Conservation (phyloP, 2,888 invertebrate genomes). For the Hirtodrosophila duncani region DNA sequence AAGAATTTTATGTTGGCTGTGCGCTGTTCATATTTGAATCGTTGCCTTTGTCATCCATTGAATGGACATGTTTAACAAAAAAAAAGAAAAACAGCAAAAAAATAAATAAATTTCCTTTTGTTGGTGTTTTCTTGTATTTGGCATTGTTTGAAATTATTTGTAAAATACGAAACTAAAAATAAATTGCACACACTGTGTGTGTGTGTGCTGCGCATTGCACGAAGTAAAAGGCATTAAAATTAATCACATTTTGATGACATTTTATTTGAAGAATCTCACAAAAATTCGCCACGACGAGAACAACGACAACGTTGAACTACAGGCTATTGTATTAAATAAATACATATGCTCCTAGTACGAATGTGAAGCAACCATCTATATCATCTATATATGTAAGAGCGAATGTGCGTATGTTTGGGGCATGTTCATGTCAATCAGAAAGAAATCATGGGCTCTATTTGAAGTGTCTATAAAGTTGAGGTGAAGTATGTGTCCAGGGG, state of each 20-base stretch:
- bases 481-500: too few species aligned
- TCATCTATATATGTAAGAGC: too few species aligned
- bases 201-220: not conserved
- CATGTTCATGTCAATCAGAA: too few species aligned
- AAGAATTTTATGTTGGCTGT: too few species aligned
- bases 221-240: conserved; percentile 29
- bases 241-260: conserved; percentile 52
- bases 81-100: too few species aligned
- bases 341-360: conserved; percentile 19
- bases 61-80: too few species aligned
- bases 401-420: too few species aligned
- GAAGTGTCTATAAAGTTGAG: too few species aligned
- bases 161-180: conserved; percentile 20
- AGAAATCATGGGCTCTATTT: too few species aligned
- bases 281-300: too few species aligned
- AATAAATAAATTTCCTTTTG: not conserved
- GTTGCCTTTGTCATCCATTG: too few species aligned
- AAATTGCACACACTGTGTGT: conserved; percentile 17
- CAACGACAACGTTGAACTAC: conserved; percentile 13
- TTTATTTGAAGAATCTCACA: conserved; percentile 49
- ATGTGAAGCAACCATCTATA: conserved; percentile 1
- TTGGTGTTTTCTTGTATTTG: not conserved
- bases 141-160: conserved; percentile 14
- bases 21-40: too few species aligned
- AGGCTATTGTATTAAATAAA: conserved; percentile 24